Evolutionary conservation across 1,140 invertebrate species (phyloP).

Genomic region (Drosophila kikkawai): DNA sequence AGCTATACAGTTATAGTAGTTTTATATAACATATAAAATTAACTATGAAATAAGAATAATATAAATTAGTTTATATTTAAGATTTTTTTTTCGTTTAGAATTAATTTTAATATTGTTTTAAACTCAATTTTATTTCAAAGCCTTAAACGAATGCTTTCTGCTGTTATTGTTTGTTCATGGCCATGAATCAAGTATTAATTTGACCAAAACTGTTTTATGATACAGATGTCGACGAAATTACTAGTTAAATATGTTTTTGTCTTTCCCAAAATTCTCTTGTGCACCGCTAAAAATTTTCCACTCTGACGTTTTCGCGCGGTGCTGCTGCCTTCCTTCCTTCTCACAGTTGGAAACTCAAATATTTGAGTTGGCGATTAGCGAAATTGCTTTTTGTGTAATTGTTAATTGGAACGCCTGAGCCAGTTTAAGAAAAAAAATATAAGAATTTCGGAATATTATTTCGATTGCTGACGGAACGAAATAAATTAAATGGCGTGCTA

Average conservation of each 20-base stretch:
- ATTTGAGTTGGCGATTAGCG: slow-evolving; percentile 52
- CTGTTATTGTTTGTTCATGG: neutral
- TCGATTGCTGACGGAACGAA: slow-evolving; percentile 8
- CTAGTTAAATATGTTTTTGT: slow-evolving; percentile 32
- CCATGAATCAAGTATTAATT: slow-evolving; percentile 6
- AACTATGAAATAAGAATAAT: too few relatives aligned
- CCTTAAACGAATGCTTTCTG: neutral
- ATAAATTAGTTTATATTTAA: too few relatives aligned
- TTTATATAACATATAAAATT: too few relatives aligned
- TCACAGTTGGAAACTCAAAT: slow-evolving; percentile 30
- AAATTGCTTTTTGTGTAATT: slow-evolving; percentile 53
- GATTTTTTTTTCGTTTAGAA: too few relatives aligned
- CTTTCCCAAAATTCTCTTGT: slow-evolving; percentile 10
- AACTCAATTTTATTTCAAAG: neutral
- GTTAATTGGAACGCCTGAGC: slow-evolving; percentile 51
- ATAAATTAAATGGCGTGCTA: slow-evolving; percentile 18
- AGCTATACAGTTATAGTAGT: too few relatives aligned
- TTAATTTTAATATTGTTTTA: neutral
- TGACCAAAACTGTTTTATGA: slow-evolving; percentile 10
- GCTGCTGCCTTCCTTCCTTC: neutral
- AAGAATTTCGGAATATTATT: slow-evolving; percentile 20
- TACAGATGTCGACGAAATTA: slow-evolving; percentile 32
- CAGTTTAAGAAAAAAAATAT: slow-evolving; percentile 4
- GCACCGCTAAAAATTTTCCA: slow-evolving; percentile 51
- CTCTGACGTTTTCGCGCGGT: slow-evolving; percentile 34